Percentiles rank a stretch among this genome's conserved stretches.
Evolutionary conservation across 2,888 invertebrate genomes (phyloP).

Genomic region (Cerastis rubricosa): DNA sequence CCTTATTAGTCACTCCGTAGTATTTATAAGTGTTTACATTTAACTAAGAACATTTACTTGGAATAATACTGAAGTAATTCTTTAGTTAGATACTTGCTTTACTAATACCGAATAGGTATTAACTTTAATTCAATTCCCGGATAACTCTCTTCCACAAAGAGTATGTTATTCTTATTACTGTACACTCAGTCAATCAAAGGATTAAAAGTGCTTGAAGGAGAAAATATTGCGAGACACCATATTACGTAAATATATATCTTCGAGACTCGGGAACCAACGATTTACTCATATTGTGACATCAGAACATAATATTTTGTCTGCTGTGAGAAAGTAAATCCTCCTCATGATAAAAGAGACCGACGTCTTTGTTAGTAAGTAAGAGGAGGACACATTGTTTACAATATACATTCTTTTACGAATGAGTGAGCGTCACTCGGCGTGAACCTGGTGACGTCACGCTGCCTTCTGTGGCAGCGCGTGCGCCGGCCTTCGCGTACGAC

Average conservation of each 20-base stretch:
- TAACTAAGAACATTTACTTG: slow-evolving; percentile 8
- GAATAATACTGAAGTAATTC: background rate
- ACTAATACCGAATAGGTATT: background rate
- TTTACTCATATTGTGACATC: background rate
- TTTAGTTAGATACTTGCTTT: background rate
- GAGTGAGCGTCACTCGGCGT: slow-evolving; percentile 66
- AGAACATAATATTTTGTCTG: background rate
- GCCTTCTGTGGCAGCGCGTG: slow-evolving; percentile 71
- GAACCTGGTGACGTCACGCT: slow-evolving; percentile 74
- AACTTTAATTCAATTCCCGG: background rate
- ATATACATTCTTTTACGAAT: slow-evolving; percentile 68
- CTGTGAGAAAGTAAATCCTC: slow-evolving; percentile 37
- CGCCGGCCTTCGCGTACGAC: slow-evolving; percentile 69
- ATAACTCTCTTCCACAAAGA: background rate
- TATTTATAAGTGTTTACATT: slow-evolving; percentile 39
- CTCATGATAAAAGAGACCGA: slow-evolving; percentile 24
- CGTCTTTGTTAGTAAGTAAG: slow-evolving; percentile 40
- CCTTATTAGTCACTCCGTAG: slow-evolving; percentile 48
- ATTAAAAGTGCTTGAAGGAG: background rate
- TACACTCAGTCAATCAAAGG: background rate
- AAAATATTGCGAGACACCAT: background rate
- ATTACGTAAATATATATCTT: background rate
- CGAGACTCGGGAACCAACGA: background rate
- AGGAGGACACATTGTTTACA: slow-evolving; percentile 73
- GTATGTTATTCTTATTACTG: background rate